Percentiles rank a stretch among this genome's conserved stretches.
These are phyloP conservation scores for Zoanthus gigantus DNA, from an alignment of 92 coral and sea anemone genomes.

Conservation along the genomic window DNA sequence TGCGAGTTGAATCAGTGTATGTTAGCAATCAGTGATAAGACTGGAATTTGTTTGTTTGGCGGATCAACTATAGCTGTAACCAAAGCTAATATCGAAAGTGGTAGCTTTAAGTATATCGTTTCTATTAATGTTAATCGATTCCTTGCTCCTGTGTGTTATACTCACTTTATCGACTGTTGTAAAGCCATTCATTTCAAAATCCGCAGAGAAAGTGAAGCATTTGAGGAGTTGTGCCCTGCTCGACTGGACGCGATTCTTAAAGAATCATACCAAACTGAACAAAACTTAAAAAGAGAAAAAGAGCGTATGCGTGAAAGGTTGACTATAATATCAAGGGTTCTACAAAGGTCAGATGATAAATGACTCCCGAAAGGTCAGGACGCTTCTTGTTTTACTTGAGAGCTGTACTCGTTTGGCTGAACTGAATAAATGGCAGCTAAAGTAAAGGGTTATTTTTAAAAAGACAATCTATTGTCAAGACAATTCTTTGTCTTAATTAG, in stretches of 20 bases:
- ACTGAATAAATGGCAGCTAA: neutral
- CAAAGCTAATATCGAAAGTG: neutral
- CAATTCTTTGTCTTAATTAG: neutral
- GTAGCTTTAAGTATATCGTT: neutral
- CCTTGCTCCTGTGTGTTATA: neutral
- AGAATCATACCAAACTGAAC: conserved; percentile 88
- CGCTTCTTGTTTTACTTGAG: neutral
- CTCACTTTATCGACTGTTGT: neutral
- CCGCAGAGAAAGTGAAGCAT: conserved; percentile 91
- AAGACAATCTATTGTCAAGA: neutral
- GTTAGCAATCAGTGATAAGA: too few species aligned
- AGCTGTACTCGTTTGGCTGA: neutral
- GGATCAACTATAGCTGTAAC: neutral
- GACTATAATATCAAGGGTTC: conserved; percentile 81
- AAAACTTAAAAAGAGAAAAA: conserved; percentile 89
- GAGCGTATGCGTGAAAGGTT: conserved; percentile 86
- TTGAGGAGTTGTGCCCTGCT: conserved; percentile 91
- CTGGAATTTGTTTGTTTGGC: neutral
- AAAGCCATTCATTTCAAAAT: neutral
- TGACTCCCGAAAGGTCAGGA: neutral
- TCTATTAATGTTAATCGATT: neutral
- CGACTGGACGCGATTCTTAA: conserved; percentile 88
- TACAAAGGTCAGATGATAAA: conserved; percentile 66
- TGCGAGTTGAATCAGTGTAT: neutral
- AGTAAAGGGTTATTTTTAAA: neutral